Evolutionary conservation across 1,140 invertebrate genomes (phyloP), one percentile per base, ranked within the genome.

Genomic region (Drosophila aff.): DNA sequence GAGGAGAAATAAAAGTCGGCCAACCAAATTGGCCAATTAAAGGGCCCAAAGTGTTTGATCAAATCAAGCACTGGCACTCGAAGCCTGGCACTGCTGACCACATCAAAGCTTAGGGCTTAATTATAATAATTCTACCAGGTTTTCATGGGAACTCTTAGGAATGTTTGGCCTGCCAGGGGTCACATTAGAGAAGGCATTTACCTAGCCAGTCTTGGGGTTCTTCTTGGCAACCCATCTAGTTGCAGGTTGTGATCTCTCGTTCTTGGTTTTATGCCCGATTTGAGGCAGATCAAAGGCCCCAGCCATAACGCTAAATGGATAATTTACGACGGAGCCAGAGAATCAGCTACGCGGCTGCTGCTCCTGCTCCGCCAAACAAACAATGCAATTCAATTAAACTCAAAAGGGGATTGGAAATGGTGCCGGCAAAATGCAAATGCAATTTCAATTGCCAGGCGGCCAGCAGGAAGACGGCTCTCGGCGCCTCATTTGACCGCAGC

Each of bases 341-440:
- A 28, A 64, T 64, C 33, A 63, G 47, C 47, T 10, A 15, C 10
- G 10, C 31, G 0, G n/a, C 26, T 13, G n/a, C 38, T 33, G 1
- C 13, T 21, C 11, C 26, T 21, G 41, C 41, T 10, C n/a, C 41
- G 5, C n/a, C 44, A 52, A 69, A 23, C 23, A 23, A 79, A 87
- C 80, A 86, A 86, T 82, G 79, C 83, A 53, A 84, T 89, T 89
- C 81, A 89, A 84, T 89, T 89, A 85, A 84, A 84, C 75, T 78
- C 63, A 72, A 82, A 78, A 26, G 73, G 41, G 65, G 36, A 31
- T 43, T 55, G 62, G 15, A 6, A 36, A 23, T 38, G 53, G 36
- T 38, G 36, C 13, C 1, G 36, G 36, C 53, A 40, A 58, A 58
- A 58, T 58, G 36, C 66, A 81, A 87, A 80, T 87, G 79, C 83